phyloP scores from a whole-genome alignment of 2,888 invertebrate species.

The Drosophila aldrichi region DNA sequence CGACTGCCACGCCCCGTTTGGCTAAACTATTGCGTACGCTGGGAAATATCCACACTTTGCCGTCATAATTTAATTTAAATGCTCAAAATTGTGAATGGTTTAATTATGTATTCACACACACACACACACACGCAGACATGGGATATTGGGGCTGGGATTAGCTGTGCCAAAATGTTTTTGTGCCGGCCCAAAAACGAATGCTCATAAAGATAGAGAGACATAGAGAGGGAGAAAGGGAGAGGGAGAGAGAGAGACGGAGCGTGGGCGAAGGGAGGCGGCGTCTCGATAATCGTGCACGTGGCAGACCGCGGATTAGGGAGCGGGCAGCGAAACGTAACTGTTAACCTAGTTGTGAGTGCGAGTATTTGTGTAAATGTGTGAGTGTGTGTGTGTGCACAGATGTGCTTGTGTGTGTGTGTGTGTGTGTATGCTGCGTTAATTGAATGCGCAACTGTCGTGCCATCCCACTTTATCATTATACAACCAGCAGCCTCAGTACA shows the following conservation, averaged over 20 bases:
- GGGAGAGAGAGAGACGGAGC: background rate
- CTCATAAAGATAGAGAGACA: slow-evolving; percentile 17
- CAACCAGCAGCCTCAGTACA: slow-evolving; percentile 10
- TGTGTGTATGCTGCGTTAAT: slow-evolving; percentile 61
- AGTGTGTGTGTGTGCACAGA: background rate
- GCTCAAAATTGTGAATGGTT: slow-evolving; percentile 77
- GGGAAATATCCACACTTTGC: slow-evolving; percentile 53
- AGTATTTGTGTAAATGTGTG: background rate
- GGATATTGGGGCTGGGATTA: slow-evolving; percentile 35
- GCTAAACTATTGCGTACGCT: slow-evolving; percentile 9
- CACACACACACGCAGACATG: too few species aligned
- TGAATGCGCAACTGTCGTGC: slow-evolving; percentile 76
- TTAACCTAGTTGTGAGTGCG: slow-evolving; percentile 62
- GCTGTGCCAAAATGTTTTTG: slow-evolving; percentile 53
- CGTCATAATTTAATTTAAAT: slow-evolving; percentile 78
- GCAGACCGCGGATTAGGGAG: slow-evolving; percentile 58
- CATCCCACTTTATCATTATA: slow-evolving; percentile 48
- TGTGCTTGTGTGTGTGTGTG: background rate
- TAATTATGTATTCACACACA: slow-evolving; percentile 73
- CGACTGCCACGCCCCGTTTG: background rate
- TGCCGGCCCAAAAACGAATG: slow-evolving; percentile 49
- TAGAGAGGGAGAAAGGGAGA: too few species aligned
- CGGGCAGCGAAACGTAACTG: slow-evolving; percentile 43
- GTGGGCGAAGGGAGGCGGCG: slow-evolving; percentile 14
- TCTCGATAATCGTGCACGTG: slow-evolving; percentile 61